A percentile compares a stretch with the other conserved stretches of the same genome.
These are phyloP conservation scores for Epinotia nisella DNA, from an alignment of 2,888 invertebrate species.

Conservation along the genomic window DNA sequence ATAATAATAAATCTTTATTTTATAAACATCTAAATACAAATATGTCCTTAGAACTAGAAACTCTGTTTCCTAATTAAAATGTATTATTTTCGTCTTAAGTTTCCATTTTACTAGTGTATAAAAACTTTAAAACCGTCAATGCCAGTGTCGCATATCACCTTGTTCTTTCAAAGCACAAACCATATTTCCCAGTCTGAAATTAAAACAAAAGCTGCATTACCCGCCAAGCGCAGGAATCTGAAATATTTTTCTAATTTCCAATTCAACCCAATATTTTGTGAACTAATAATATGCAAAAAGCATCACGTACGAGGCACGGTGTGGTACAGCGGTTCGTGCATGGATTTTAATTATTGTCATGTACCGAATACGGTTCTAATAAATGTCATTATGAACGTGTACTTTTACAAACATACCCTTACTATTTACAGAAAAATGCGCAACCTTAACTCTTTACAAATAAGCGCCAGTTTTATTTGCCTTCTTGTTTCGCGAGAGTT, in stretches of 20 bases:
- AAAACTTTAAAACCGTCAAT: no score
- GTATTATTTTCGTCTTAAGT: no score
- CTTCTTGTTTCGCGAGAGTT: slow-evolving; percentile 21
- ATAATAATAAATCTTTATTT: no score
- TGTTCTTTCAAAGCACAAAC: not conserved
- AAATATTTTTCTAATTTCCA: slow-evolving; percentile 54
- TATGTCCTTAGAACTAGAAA: no score
- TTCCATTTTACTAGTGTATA: no score
- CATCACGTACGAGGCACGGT: slow-evolving; percentile 76
- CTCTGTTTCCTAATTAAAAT: no score
- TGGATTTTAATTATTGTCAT: slow-evolving; percentile 84
- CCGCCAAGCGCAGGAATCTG: slow-evolving; percentile 31
- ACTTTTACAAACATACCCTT: slow-evolving; percentile 57
- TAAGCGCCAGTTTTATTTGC: slow-evolving; percentile 51
- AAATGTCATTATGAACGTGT: slow-evolving; percentile 83
- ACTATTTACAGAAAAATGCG: slow-evolving; percentile 35
- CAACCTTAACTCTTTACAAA: slow-evolving; percentile 22
- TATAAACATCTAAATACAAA: no score
- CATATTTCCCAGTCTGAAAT: slow-evolving; percentile 1
- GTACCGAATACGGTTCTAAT: slow-evolving; percentile 83
- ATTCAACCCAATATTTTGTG: slow-evolving; percentile 60
- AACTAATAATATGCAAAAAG: slow-evolving; percentile 77
- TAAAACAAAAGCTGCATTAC: slow-evolving; percentile 13
- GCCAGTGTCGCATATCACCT: not conserved
- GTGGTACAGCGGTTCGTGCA: slow-evolving; percentile 81